phyloP scores from a whole-genome alignment of 2,113 vertebrate genomes.

The Pomatorhinus ruficollis region DNA sequence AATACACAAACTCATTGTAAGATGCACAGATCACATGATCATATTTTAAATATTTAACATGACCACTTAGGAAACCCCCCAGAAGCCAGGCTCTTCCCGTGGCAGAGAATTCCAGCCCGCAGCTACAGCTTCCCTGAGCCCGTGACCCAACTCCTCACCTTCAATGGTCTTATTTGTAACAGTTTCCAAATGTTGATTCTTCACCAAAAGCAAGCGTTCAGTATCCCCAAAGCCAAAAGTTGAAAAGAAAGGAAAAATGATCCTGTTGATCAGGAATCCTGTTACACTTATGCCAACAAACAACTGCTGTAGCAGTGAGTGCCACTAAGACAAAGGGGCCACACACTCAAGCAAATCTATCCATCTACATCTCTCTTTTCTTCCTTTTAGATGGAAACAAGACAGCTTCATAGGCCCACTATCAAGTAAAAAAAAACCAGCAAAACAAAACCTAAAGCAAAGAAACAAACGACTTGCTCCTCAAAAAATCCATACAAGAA shows the following conservation, averaged over 20 bases:
- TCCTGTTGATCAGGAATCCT: not conserved
- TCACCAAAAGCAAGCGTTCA: not conserved
- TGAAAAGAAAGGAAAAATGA: not conserved
- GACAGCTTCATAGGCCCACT: not conserved
- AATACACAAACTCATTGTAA: not conserved
- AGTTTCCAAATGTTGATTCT: not conserved
- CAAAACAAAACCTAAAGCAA: not conserved
- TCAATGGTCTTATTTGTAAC: not conserved
- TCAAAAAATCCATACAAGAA: not conserved
- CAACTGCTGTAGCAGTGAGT: not conserved
- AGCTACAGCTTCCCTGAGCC: not conserved
- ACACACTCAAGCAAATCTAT: not conserved
- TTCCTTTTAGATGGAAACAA: not conserved
- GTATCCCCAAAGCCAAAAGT: not conserved
- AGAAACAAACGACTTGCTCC: not conserved
- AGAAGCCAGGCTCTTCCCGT: not conserved
- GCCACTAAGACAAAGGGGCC: not conserved
- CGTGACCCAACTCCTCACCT: not conserved
- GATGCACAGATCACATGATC: not conserved
- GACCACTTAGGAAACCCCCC: not conserved
- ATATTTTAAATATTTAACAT: not conserved
- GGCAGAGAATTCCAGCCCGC: not conserved
- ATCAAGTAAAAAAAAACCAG: not conserved
- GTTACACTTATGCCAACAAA: not conserved
- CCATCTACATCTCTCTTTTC: not conserved